Conservation (phyloP, 2,113 vertebrate species). For the Caloenas nicobarica region DNA sequence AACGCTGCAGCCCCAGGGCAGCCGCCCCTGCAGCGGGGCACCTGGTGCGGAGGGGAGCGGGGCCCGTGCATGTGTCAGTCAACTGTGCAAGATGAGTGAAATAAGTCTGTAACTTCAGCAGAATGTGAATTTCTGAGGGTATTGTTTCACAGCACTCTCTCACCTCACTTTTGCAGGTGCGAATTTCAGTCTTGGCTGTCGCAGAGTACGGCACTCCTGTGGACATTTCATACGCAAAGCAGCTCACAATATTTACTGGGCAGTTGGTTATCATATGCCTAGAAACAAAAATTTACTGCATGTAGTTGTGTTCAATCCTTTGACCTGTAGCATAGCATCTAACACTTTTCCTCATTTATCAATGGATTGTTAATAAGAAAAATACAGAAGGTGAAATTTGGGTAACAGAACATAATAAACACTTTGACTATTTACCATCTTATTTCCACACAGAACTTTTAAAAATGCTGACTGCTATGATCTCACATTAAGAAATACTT, state of each 20-base stretch:
- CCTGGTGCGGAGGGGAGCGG: accelerated
- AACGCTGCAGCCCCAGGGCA: accelerated
- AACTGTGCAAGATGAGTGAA: background rate
- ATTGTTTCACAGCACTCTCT: accelerated
- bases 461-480: background rate
- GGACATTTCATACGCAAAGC: background rate
- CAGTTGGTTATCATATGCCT: background rate
- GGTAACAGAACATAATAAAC: background rate
- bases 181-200: background rate
- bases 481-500: background rate
- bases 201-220: accelerated
- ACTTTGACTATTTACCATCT: background rate
- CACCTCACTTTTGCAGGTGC: background rate
- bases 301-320: background rate
- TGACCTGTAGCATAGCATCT: background rate
- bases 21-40: background rate
- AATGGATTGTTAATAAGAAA: background rate
- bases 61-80: accelerated
- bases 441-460: background rate
- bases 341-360: background rate
- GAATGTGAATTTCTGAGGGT: background rate
- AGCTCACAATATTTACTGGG: background rate
- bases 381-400: background rate
- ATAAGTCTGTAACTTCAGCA: background rate
- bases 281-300: background rate